Base-by-base conservation (phyloP, 1,140 invertebrate species). In the Asobara japonica region DNA sequence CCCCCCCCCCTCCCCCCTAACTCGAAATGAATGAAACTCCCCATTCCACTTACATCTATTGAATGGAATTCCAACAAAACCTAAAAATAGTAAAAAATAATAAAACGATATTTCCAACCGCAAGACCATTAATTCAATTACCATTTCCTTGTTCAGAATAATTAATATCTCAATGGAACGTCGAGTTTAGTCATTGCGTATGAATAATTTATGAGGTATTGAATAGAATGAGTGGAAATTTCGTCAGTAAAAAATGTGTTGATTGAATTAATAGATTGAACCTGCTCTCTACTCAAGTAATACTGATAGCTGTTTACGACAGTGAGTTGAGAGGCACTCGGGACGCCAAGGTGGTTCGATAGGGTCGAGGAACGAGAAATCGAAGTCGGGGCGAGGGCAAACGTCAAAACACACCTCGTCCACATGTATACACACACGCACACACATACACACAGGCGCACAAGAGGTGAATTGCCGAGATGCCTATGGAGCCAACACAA, bases 371-470 rank as follows among this genome's bases (percentile, higher is more conserved):
- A 75, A 78, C 70, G 78, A 79, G 80, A 18, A 6, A 68, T 11
- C 60, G 29, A 11, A 22, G 25, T 61, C 77, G 80, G 78, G 79
- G 83, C 74, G 83, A 83, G 83, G 81, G 79, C 81, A 80, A 83
- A 86, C 83, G 82, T 85, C 83, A 86, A 85, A 86, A 86, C 84
- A 86, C 82, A 84, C 81, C 80, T 85, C 80, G 79, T 83, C 77
- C 80, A 79, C 76, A 80, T 78, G 73, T 74, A 78, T 72, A 73
- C 18, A 41, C 45, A 74, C 73, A 38, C 75, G 76, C 76, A 80
- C 78, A 71, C 76, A 78, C 70, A 73, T 13, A 41, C 45, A 74
- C 73, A 38, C 75, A 75, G 65, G n/a, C 7, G n/a, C 41, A 5
- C n/a, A 16, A 45, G 41, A 76, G 75, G 75, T 68, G 67, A 72